These are phyloP conservation scores for Erebia epiphron DNA, from an alignment of 2,888 invertebrate species.

Conservation along the genomic window DNA sequence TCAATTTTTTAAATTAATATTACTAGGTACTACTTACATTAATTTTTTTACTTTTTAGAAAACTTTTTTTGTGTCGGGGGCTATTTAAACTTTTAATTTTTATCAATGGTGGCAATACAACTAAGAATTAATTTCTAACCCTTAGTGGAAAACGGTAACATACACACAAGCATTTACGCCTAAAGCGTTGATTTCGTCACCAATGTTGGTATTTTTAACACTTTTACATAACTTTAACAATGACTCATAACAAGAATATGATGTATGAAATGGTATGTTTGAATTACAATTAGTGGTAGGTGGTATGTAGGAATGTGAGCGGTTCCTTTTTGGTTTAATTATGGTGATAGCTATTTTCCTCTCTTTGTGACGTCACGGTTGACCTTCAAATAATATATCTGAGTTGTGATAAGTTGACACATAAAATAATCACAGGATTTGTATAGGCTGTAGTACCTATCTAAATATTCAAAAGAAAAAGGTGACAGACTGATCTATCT, in stretches of 20 bases:
- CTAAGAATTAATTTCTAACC: too few relatives aligned
- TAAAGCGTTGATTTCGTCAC: neutral
- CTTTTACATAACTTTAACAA: neutral
- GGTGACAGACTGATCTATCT: too few relatives aligned
- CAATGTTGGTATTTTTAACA: constrained; percentile 10
- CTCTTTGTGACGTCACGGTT: constrained; percentile 11
- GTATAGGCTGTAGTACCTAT: too few relatives aligned
- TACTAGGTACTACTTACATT: too few relatives aligned
- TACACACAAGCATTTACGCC: neutral
- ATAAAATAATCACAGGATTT: too few relatives aligned
- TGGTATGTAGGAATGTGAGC: constrained; percentile 13
- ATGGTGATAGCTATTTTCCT: constrained; percentile 22
- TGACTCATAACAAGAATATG: constrained; percentile 10
- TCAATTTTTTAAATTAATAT: too few relatives aligned
- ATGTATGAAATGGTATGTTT: constrained; percentile 2
- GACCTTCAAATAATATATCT: constrained; percentile 14
- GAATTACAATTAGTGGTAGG: neutral
- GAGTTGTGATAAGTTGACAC: neutral
- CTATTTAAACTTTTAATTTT: too few relatives aligned
- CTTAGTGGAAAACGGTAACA: neutral
- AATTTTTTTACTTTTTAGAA: too few relatives aligned
- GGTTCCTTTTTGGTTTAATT: constrained; percentile 20
- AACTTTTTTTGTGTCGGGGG: too few relatives aligned
- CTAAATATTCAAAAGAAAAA: too few relatives aligned
- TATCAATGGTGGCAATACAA: too few relatives aligned